phyloP scores from a whole-genome alignment of 2,888 invertebrate species.

The Scrobipalpa atriplicella region DNA sequence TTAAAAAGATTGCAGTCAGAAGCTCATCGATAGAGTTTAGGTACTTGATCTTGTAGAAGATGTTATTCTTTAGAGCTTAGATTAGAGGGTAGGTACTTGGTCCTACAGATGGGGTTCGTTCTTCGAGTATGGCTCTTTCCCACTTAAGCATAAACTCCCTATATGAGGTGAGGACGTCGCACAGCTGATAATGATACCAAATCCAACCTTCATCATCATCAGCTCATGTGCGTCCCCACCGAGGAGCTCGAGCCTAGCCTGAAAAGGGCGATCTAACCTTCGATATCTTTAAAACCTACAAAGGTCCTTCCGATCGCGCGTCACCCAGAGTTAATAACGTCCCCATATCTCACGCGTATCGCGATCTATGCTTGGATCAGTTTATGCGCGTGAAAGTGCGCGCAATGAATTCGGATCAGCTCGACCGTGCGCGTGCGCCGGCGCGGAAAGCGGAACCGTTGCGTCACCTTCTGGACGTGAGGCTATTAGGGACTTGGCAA shows the following conservation, averaged over 20 bases:
- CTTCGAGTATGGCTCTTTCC: too few relatives aligned
- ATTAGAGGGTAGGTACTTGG: too few relatives aligned
- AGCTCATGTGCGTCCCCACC: too few relatives aligned
- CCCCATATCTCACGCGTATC: not conserved
- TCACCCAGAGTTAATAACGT: not conserved
- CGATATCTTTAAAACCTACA: too few relatives aligned
- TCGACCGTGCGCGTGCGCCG: constrained; percentile 29
- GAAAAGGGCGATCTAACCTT: too few relatives aligned
- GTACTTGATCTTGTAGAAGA: too few relatives aligned
- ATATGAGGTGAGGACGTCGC: not conserved
- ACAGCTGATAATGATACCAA: not conserved
- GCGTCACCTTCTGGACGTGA: constrained; percentile 49
- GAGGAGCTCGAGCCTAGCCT: too few relatives aligned
- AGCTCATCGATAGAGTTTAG: not conserved
- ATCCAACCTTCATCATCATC: too few relatives aligned
- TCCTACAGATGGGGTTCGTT: too few relatives aligned
- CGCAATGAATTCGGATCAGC: constrained; percentile 56
- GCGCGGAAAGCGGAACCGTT: constrained; percentile 66
- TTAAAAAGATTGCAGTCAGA: not conserved
- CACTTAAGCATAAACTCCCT: not conserved
- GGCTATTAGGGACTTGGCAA: constrained; percentile 12
- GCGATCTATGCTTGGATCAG: not conserved
- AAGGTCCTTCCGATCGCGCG: too few relatives aligned
- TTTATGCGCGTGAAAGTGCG: constrained; percentile 56
- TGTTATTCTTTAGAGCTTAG: too few relatives aligned